Percentiles rank a stretch among this genome's conserved stretches.
phyloP scores from a whole-genome alignment of 2,888 invertebrate species.

The Microctonus aethiopoides region DNA sequence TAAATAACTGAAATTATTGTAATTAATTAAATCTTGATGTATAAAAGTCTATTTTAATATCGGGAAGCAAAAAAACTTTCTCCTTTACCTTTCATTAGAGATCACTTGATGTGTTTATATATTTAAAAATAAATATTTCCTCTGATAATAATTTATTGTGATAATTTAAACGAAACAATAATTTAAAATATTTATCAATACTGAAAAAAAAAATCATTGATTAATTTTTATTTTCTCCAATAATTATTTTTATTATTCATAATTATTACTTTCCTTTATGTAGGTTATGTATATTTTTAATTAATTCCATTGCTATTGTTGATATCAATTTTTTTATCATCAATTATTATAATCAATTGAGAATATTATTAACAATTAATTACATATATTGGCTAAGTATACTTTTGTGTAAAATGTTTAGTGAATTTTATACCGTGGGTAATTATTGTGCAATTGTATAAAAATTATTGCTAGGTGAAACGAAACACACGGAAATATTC shows the following conservation, averaged over 20 bases:
- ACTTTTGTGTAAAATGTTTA: not conserved
- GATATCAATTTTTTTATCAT: not conserved
- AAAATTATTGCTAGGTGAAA: not conserved
- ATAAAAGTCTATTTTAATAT: not conserved
- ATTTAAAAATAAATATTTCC: too few species aligned
- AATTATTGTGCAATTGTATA: not conserved
- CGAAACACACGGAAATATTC: not conserved
- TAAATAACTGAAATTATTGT: not conserved
- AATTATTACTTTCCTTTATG: too few species aligned
- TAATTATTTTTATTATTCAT: too few species aligned
- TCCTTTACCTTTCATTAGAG: conserved; percentile 8
- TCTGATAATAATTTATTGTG: not conserved
- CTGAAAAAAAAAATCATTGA: not conserved
- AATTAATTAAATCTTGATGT: not conserved
- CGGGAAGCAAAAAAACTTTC: not conserved
- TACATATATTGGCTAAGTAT: not conserved
- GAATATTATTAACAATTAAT: not conserved
- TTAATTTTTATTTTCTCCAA: not conserved
- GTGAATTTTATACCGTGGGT: not conserved
- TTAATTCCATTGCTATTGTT: too few species aligned
- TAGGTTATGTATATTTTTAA: too few species aligned
- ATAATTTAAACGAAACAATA: not conserved
- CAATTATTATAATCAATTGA: not conserved
- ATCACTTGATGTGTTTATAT: not conserved
- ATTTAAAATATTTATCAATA: too few species aligned